Conservation (phyloP, 2,113 vertebrate species). For the Sceloporus undulatus region DNA sequence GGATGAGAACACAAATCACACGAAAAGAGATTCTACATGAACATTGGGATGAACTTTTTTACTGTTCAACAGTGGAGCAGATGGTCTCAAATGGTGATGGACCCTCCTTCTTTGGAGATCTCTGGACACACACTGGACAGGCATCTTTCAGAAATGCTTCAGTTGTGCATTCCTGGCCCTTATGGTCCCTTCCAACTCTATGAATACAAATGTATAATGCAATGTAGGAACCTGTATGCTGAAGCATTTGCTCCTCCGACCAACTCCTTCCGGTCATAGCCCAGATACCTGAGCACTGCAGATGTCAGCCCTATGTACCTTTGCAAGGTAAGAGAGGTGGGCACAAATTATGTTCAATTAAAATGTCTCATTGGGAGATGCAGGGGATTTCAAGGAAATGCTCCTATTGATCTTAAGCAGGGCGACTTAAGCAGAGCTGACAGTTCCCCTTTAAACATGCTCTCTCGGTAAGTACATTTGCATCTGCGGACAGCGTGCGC, state of each 20-base stretch:
- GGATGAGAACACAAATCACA: no score
- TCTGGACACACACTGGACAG: no score
- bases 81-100: no score
- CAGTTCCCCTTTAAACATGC: conserved; percentile 43
- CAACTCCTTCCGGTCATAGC: neutral
- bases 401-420: conserved; percentile 25
- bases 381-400: conserved; percentile 41
- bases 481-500: conserved; percentile 30
- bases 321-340: neutral
- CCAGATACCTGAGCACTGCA: neutral
- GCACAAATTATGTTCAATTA: neutral
- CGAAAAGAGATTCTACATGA: no score
- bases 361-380: neutral
- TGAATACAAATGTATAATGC: neutral
- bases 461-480: conserved; percentile 35
- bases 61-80: no score
- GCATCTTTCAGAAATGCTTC: no score
- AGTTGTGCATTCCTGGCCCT: no score
- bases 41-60: no score
- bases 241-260: neutral
- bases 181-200: neutral
- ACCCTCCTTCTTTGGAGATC: no score
- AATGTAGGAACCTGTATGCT: neutral
- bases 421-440: conserved; percentile 18
- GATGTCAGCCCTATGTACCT: neutral